Conservation (phyloP, 2,113 vertebrate species). For the Porphyrio hochstetteri region DNA sequence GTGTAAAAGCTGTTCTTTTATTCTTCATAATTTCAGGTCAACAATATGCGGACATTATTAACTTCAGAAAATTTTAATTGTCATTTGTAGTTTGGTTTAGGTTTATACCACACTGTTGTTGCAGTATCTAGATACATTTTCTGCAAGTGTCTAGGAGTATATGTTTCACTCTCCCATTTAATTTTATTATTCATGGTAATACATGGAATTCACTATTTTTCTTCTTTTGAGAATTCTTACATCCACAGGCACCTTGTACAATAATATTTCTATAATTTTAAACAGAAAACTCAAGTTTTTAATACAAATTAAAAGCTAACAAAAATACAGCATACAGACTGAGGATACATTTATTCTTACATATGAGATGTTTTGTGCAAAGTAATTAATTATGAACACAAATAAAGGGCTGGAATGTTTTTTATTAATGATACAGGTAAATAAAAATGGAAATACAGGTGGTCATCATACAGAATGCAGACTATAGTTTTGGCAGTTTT, state of each 20-base stretch:
- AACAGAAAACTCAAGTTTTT: neutral
- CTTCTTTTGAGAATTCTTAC: neutral
- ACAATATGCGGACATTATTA: neutral
- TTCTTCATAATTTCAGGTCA: neutral
- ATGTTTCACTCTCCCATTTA: neutral
- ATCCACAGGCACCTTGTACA: neutral
- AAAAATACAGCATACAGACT: neutral
- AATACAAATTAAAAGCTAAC: neutral
- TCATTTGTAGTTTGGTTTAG: neutral
- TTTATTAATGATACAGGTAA: neutral
- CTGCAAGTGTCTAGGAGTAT: neutral
- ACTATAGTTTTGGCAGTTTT: neutral
- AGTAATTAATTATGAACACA: neutral
- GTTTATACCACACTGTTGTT: neutral
- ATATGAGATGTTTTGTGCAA: neutral
- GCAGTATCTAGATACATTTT: neutral
- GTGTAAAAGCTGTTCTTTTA: neutral
- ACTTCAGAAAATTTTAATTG: neutral
- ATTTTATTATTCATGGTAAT: neutral
- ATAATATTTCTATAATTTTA: neutral
- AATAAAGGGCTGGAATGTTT: neutral
- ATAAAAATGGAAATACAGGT: neutral
- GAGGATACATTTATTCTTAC: neutral
- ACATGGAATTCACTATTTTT: neutral
- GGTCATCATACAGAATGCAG: neutral